These are phyloP conservation scores for Chrysoperla carnea DNA, from an alignment of 1,140 invertebrate genomes.

Conservation along the genomic window DNA sequence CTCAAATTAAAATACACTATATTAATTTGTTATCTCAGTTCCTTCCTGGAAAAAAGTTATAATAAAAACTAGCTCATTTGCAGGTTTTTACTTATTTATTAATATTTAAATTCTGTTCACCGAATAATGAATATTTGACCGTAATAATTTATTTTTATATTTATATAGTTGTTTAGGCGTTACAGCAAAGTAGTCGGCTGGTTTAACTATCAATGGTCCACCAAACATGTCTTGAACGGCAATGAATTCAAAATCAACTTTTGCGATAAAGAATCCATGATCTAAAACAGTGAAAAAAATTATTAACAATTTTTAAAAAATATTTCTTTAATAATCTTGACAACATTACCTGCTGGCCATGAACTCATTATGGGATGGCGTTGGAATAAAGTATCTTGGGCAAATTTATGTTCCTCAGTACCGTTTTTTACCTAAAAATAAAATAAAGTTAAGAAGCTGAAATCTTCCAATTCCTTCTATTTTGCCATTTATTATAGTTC, in stretches of 20 bases:
- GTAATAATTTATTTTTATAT: too few relatives aligned
- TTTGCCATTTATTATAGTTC: too few relatives aligned
- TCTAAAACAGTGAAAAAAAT: background rate
- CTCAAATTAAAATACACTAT: too few relatives aligned
- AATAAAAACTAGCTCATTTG: too few relatives aligned
- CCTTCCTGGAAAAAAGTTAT: too few relatives aligned
- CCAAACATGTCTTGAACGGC: background rate
- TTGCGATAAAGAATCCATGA: background rate
- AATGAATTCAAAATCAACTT: background rate
- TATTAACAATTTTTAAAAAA: background rate
- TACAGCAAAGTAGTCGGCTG: background rate
- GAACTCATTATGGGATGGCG: constrained; percentile 48
- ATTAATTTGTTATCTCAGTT: too few relatives aligned
- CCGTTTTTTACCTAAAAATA: constrained; percentile 31
- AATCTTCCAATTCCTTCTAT: too few relatives aligned
- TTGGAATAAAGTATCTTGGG: constrained; percentile 39
- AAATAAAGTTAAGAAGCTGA: background rate
- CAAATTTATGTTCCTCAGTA: constrained; percentile 37
- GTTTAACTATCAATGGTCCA: background rate
- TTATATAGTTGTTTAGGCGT: too few relatives aligned
- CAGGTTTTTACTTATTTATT: too few relatives aligned
- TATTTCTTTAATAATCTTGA: background rate
- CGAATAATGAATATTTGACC: too few relatives aligned
- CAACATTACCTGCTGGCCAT: constrained; percentile 34
- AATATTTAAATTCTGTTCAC: too few relatives aligned